phyloP scores from a whole-genome alignment of 2,888 invertebrate species.

The Drosophila buzzatii region DNA sequence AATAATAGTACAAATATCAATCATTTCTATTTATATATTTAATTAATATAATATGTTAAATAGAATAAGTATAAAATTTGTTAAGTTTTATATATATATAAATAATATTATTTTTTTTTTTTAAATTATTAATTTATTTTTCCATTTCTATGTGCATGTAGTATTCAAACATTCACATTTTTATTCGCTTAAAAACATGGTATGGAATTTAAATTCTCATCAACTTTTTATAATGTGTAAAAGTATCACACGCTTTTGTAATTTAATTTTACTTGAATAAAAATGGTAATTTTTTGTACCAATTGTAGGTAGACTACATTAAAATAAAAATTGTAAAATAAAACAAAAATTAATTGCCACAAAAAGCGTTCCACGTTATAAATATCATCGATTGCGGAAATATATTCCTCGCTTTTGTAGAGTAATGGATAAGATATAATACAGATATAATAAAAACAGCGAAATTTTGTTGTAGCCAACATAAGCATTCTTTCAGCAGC shows the following conservation, averaged over 20 bases:
- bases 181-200: neutral
- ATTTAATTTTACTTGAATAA: neutral
- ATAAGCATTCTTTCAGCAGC: slow-evolving; percentile 19
- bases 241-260: neutral
- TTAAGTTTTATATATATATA: too few relatives aligned
- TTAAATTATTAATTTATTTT: too few relatives aligned
- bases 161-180: neutral
- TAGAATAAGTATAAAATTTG: too few relatives aligned
- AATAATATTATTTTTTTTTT: too few relatives aligned
- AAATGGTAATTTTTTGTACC: neutral
- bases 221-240: neutral
- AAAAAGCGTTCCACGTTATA: slow-evolving; percentile 20
- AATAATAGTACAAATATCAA: too few relatives aligned
- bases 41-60: too few relatives aligned
- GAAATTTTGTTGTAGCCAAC: slow-evolving; percentile 28
- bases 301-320: neutral
- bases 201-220: neutral
- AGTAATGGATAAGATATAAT: slow-evolving; percentile 40
- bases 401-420: neutral
- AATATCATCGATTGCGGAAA: slow-evolving; percentile 34
- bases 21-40: too few relatives aligned
- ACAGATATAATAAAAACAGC: slow-evolving; percentile 16
- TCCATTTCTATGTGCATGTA: neutral
- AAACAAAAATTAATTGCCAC: neutral
- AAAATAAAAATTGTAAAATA: neutral